Base-by-base conservation (phyloP, 2,888 invertebrate species). In the Catocala nupta region DNA sequence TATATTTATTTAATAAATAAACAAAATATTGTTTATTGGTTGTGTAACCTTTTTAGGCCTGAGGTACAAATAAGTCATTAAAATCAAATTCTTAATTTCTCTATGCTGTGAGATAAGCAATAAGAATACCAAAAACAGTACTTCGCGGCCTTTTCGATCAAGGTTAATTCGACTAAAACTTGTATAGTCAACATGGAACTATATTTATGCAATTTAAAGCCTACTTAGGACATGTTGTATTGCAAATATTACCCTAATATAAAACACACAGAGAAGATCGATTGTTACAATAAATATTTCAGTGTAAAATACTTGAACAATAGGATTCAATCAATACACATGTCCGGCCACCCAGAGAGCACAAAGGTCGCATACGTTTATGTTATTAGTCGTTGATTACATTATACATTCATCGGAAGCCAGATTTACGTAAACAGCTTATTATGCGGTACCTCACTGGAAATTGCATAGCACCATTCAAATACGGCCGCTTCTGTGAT, bases 371-470 rank as follows among this genome's bases (percentile, higher is more conserved):
- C 78, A 80, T 77, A 80, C 78, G 80, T 75, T 81, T 81, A 73
- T 68, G 80, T 82, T 77, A 84, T 84, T 82, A 82, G 84, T 76
- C 77, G 70, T 82, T 90, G 87, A 92, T 92, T 91, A 87, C 90
- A 91, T 92, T 91, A 91, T 86, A 86, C 83, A 91, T 92, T 92
- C 91, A 92, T 88, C 86, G 87, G 84, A 82, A 86, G 82, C 80
- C 82, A 86, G 88, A 89, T 90, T 90, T 88, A 86, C 84, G 88
- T 85, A 87, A 88, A 89, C 85, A 87, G 84, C 84, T 83, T 86
- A 89, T 87, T 88, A 88, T 87, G 85, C 87, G 81, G 82, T 81
- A 73, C 72, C 75, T 73, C 75, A 66, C 63, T 75, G 74, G 75
- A 81, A 85, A 87, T 85, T 85, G 81, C 78, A 79, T 69, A 68